phyloP scores from a whole-genome alignment of 2,888 invertebrate species.

The Ecliptopera silaceata region DNA sequence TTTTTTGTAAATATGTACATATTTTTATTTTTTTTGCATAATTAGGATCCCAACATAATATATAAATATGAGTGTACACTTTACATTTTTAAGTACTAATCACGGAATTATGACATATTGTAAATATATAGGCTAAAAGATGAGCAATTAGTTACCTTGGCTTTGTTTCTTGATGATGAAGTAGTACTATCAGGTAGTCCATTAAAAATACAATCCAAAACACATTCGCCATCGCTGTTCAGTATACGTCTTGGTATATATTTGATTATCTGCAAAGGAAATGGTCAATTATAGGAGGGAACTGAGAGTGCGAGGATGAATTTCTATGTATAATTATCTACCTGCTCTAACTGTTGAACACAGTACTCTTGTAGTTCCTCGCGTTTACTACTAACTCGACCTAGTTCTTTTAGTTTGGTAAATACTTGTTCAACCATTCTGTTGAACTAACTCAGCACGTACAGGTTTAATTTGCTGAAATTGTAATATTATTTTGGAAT shows the following conservation, averaged over 20 bases:
- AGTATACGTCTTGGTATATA: conserved; percentile 59
- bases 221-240: conserved; percentile 62
- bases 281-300: background rate
- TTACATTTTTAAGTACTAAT: no score
- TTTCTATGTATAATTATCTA: conserved; percentile 26
- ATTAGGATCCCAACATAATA: no score
- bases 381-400: conserved; percentile 57
- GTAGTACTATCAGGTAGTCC: conserved; percentile 56
- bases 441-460: background rate
- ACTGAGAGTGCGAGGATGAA: background rate
- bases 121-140: no score
- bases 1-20: no score
- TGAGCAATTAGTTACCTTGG: conserved; percentile 58
- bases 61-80: no score
- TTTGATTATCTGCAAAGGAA: conserved; percentile 55
- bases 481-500: no score
- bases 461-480: no score
- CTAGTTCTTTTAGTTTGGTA: conserved; percentile 59
- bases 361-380: conserved; percentile 63
- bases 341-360: conserved; percentile 57
- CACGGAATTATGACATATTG: no score
- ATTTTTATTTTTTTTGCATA: no score
- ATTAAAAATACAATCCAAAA: conserved; percentile 64
- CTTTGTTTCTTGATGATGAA: conserved; percentile 47
- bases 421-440: conserved; percentile 56